Evolutionary conservation across 2,888 invertebrate species (phyloP), one percentile per base, ranked within the genome.

Genomic region (Piscicola geometra): DNA sequence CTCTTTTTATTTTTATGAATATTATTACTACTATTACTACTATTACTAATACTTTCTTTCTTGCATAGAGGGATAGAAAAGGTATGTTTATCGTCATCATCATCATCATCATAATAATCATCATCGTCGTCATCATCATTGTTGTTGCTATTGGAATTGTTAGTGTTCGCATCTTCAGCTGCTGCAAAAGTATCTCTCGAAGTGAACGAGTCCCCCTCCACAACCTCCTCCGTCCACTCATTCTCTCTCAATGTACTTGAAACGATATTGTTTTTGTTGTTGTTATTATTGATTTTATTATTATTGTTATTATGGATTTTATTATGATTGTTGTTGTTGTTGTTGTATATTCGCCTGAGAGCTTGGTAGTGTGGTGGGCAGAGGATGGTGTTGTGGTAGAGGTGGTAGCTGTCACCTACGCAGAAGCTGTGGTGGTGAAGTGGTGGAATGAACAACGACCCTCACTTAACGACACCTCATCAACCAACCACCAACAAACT

Each of bases 331-430:
- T 93, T 93, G 18, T 30, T 72, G 56, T 68, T 32, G n/a, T 12
- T 33, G n/a, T 68, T 68, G n/a, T 30, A 66, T 85, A 93, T 93
- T 82, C 93, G 92, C 86, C 93, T 89, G 82, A 93, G 87, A 86
- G 94, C 94, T 84, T 94, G 93, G 86, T 94, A 94, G 87, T 94
- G 94, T 87, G 93, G 93, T 86, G 94, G 93, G 88, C 94, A 94
- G 69, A 94, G 89, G 82, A 94, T 93, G 88, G 93, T 93, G 88
- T 94, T 94, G 88, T 94, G 93, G 86, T 92, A 93, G 82, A 94
- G 88, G 87, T 93, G 94, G 86, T 93, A 94, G 83, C 92, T 89
- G 86, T 94, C 94, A 35, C 94, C 94, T 70, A 94, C 93, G 87
- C 94, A 94, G 88, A 94, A 94, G 89, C 94, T 94, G 89, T 21